phyloP scores from a whole-genome alignment of 2,113 vertebrate genomes.

The Callocephalon fimbriatum region DNA sequence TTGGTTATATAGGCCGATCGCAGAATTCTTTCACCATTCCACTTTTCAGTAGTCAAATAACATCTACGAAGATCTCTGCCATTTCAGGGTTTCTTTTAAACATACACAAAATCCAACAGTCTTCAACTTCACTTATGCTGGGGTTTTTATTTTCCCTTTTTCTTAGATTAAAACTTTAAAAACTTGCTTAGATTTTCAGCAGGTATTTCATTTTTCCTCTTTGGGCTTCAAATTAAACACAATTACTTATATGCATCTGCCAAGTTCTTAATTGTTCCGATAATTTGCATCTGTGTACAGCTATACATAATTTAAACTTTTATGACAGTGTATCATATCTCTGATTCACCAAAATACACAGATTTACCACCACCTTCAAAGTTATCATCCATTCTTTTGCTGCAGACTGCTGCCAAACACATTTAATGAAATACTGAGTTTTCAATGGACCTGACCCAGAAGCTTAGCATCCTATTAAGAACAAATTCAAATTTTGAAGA shows the following conservation, averaged over 20 bases:
- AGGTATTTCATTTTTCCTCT: background rate
- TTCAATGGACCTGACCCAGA: background rate
- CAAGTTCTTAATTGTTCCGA: background rate
- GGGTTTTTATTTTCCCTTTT: background rate
- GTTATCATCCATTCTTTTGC: background rate
- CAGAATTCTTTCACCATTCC: background rate
- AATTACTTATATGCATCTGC: background rate
- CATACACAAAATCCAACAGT: background rate
- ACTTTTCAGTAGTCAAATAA: background rate
- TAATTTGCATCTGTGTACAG: constrained; percentile 14
- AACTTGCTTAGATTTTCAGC: background rate
- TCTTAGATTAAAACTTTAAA: background rate
- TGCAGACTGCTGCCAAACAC: background rate
- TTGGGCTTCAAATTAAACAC: background rate
- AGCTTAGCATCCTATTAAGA: background rate
- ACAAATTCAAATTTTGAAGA: background rate
- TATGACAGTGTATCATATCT: constrained; percentile 12
- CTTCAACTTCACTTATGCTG: background rate
- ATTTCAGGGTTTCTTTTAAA: background rate
- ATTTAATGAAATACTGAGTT: background rate
- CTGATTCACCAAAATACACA: constrained; percentile 29
- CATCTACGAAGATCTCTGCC: background rate
- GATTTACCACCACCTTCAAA: constrained; percentile 39
- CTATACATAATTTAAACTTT: constrained; percentile 57
- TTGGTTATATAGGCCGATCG: background rate